phyloP scores from a whole-genome alignment of 2,888 invertebrate genomes.

The Chloroclystis v-ata region DNA sequence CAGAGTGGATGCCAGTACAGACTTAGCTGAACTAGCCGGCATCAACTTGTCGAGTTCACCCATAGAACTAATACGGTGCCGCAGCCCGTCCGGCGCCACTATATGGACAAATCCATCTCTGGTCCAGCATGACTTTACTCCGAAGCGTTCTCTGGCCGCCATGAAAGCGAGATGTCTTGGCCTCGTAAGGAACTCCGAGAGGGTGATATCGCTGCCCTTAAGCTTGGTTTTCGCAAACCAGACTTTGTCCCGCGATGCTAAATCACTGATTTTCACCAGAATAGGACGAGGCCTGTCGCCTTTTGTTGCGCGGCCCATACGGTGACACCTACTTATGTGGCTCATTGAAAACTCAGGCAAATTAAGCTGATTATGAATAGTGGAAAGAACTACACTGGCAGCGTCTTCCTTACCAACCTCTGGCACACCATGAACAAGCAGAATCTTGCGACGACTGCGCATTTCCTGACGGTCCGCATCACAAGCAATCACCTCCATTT shows the following conservation, averaged over 20 bases:
- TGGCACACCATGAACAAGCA: not conserved
- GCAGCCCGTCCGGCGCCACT: too few species aligned
- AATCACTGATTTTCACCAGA: not conserved
- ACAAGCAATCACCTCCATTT: not conserved
- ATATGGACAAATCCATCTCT: not conserved
- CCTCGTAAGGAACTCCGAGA: not conserved
- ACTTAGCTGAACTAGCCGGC: too few species aligned
- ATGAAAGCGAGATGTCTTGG: not conserved
- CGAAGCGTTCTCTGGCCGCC: not conserved
- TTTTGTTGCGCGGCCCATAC: not conserved
- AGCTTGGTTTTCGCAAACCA: slow-evolving; percentile 1
- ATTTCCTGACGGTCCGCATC: not conserved
- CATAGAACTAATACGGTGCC: too few species aligned
- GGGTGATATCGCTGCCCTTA: not conserved
- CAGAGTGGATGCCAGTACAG: too few species aligned
- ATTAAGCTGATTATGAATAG: not conserved
- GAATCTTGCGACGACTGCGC: not conserved
- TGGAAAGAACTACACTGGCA: not conserved
- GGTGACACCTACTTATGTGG: not conserved
- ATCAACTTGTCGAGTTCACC: too few species aligned
- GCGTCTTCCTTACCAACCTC: not conserved
- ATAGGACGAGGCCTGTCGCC: not conserved
- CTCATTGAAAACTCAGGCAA: not conserved
- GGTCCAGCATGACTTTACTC: not conserved
- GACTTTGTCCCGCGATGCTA: not conserved